Conservation (phyloP, 1,140 invertebrate species). For the Prorops nasuta region DNA sequence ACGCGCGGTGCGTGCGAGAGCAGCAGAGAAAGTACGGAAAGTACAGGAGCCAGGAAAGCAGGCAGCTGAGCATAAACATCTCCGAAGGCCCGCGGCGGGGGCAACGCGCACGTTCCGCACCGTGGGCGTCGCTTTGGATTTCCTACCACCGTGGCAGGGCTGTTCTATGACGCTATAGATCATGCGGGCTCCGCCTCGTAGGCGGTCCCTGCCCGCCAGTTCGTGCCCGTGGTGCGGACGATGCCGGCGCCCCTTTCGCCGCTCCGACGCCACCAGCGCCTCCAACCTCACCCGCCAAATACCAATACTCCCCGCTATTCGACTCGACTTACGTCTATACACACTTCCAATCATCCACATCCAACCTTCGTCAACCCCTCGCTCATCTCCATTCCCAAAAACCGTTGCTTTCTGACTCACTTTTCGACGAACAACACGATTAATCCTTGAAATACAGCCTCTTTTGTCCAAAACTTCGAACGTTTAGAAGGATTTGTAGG, state of each 20-base stretch:
- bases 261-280: constrained; percentile 21
- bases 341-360: too few relatives aligned
- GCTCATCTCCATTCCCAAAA: too few relatives aligned
- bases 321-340: too few relatives aligned
- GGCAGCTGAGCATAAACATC: background rate
- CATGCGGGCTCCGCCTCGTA: constrained; percentile 46
- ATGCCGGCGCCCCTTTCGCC: constrained; percentile 23
- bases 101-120: constrained; percentile 38
- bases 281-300: too few relatives aligned
- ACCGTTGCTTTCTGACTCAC: too few relatives aligned
- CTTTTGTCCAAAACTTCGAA: too few relatives aligned
- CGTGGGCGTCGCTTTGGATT: constrained; percentile 34
- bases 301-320: too few relatives aligned
- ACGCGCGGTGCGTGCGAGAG: constrained; percentile 7
- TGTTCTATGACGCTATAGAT: constrained; percentile 58
- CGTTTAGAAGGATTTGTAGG: too few relatives aligned
- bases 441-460: too few relatives aligned
- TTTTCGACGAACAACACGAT: too few relatives aligned
- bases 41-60: constrained; percentile 1
- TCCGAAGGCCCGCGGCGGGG: constrained; percentile 13
- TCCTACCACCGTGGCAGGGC: constrained; percentile 40
- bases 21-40: constrained; percentile 17
- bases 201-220: constrained; percentile 29
- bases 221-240: too few relatives aligned
- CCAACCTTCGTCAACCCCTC: too few relatives aligned